Base-by-base conservation (phyloP, 2,888 invertebrate species). In the Agrochola lota region DNA sequence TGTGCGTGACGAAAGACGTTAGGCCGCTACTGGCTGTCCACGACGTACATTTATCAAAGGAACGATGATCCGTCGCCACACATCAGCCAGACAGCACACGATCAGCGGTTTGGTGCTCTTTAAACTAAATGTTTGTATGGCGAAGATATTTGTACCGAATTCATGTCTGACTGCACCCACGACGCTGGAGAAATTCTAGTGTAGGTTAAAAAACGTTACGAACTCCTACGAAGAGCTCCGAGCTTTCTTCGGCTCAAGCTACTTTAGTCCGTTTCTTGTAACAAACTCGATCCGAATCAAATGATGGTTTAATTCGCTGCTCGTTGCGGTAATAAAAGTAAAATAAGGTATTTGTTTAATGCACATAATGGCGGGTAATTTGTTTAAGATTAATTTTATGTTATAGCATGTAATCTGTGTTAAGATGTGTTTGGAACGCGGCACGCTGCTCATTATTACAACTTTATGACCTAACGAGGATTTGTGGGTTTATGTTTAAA, bases 1-100 rank as follows among this genome's bases (percentile, higher is more conserved):
- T 55, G 87, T 78, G 87, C 87, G 87, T 87, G 88, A 81, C 88
- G 72, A 76, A 71, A 71, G 75, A 82, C 85, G 85, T 80, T 87
- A 81, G 71, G 72, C 81, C 66, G 83, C 66, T 62, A 35, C 64
- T 57, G 80, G 71, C 80, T 35, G 74, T 80, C 82, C 81, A 68
- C 70, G 77, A 74, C 71, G 71, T 26, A 77, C 85, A 81, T 85
- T 81, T 74, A 84, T 87, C 84, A 85, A 79, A 71, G 69, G 69
- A 78, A 71, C 82, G 82, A 80, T 81, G 85, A 87, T 85, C 74
- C 72, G 74, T 74, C 71, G 76, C 77, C 80, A 86, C 84, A 76
- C 79, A 82, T 84, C 85, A 85, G 43, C 60, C 71, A 64, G 67
- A 57, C 85, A 46, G 63, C 74, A 74, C 83, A 78, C 85, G 81